Conservation (phyloP, 2,888 invertebrate genomes). For the Pterobdella sp. region DNA sequence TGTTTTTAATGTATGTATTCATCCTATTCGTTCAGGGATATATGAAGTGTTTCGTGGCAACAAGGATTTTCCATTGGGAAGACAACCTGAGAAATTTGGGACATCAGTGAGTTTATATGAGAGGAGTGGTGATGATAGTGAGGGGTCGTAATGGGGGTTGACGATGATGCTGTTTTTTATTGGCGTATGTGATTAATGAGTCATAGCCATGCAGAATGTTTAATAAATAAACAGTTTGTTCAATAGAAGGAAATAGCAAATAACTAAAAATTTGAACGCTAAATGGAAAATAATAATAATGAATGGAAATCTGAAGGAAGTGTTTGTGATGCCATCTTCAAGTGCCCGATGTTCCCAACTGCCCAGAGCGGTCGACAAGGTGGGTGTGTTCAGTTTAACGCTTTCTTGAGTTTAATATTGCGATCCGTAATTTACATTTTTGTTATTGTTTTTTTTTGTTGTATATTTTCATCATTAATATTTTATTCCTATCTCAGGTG, state of each 20-base stretch:
- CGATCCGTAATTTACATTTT: too few relatives aligned
- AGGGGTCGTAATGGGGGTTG: background rate
- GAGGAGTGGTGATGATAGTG: background rate
- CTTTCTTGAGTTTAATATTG: too few relatives aligned
- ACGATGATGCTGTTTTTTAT: too few relatives aligned
- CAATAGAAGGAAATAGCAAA: background rate
- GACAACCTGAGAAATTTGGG: constrained; percentile 83
- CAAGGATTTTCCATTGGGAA: constrained; percentile 91
- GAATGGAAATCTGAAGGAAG: constrained; percentile 63
- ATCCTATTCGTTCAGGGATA: constrained; percentile 56
- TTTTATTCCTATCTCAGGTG: background rate
- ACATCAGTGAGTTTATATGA: too few relatives aligned
- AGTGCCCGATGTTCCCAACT: constrained; percentile 92
- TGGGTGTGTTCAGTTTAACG: too few relatives aligned
- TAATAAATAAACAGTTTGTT: background rate
- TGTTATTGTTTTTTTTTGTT: too few relatives aligned
- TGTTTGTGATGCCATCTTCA: constrained; percentile 98
- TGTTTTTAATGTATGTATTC: too few relatives aligned
- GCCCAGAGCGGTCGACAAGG: constrained; percentile 93
- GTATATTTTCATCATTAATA: too few relatives aligned
- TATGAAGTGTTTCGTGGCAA: constrained; percentile 94
- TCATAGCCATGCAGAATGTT: too few relatives aligned
- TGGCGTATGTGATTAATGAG: too few relatives aligned
- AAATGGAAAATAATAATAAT: background rate
- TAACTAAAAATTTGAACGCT: too few relatives aligned